Conservation (phyloP, 2,113 vertebrate genomes). For the Syrrhaptes paradoxus region DNA sequence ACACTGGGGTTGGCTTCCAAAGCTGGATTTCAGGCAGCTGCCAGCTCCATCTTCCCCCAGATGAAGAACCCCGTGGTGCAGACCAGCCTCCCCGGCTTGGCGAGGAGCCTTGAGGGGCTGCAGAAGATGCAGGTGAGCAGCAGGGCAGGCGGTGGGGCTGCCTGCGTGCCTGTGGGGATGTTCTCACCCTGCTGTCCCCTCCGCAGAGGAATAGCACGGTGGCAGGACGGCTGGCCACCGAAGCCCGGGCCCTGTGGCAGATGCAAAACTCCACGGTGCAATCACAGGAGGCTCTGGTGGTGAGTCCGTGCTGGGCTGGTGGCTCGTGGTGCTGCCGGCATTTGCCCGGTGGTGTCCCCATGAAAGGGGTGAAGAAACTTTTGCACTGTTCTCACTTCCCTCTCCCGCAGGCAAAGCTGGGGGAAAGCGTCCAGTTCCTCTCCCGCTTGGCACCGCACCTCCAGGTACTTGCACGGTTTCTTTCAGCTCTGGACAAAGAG, state of each 20-base stretch:
- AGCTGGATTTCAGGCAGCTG: rapidly evolving
- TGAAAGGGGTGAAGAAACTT: rapidly evolving
- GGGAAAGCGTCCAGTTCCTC: constrained; percentile 60
- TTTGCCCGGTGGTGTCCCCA: neutral
- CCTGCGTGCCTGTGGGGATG: rapidly evolving
- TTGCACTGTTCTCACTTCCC: neutral
- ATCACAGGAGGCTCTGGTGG: constrained; percentile 65
- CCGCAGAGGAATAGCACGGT: constrained; percentile 48
- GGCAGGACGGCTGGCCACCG: neutral
- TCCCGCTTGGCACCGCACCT: constrained; percentile 36
- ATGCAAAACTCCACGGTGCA: constrained; percentile 56
- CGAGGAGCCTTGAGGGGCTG: constrained; percentile 43
- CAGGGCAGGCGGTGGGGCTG: rapidly evolving
- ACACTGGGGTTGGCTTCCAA: rapidly evolving
- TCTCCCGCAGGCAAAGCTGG: constrained; percentile 67
- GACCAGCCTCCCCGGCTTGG: constrained; percentile 37
- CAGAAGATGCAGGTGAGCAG: constrained; percentile 62
- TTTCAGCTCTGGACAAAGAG: neutral
- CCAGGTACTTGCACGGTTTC: constrained; percentile 35
- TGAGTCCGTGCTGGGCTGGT: neutral
- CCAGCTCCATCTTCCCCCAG: neutral
- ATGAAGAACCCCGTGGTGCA: constrained; percentile 64
- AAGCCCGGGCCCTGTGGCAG: constrained; percentile 29
- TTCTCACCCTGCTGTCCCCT: neutral
- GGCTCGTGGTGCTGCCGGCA: rapidly evolving